A percentile compares a stretch with the other conserved stretches of the same genome.
Evolutionary conservation across 2,888 invertebrate genomes (phyloP).

Genomic region (Bibio marci): DNA sequence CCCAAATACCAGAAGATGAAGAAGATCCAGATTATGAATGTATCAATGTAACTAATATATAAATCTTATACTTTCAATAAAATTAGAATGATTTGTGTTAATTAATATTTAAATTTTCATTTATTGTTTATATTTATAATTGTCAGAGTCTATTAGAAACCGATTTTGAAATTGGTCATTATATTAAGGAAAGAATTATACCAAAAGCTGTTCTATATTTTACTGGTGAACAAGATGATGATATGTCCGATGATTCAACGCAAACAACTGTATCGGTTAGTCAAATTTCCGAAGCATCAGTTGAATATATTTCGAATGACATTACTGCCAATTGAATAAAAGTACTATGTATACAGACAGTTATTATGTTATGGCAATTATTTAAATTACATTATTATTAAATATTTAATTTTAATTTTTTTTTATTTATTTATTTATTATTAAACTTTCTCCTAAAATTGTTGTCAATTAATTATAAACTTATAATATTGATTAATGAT

Average conservation of each 20-base stretch:
- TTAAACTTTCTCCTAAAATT: no score
- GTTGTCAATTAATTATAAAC: no score
- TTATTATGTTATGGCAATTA: no score
- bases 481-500: no score
- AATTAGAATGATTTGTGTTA: not conserved
- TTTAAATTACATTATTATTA: no score
- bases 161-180: slow-evolving; percentile 97
- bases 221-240: slow-evolving; percentile 71
- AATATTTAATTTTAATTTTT: no score
- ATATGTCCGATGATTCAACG: slow-evolving; percentile 16
- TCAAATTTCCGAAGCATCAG: no score
- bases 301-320: no score
- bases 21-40: slow-evolving; percentile 19
- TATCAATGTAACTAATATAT: slow-evolving; percentile 16
- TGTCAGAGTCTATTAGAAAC: slow-evolving; percentile 30
- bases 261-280: no score
- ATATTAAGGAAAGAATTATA: slow-evolving; percentile 87
- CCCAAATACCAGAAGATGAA: slow-evolving; percentile 25
- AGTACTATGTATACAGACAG: no score
- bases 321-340: no score
- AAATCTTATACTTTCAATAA: not conserved
- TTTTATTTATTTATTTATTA: no score
- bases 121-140: not conserved
- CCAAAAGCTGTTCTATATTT: slow-evolving; percentile 89
- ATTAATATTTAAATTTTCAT: slow-evolving; percentile 1